Conservation (phyloP, 2,113 vertebrate genomes). For the Oreotrochilus melanogaster region DNA sequence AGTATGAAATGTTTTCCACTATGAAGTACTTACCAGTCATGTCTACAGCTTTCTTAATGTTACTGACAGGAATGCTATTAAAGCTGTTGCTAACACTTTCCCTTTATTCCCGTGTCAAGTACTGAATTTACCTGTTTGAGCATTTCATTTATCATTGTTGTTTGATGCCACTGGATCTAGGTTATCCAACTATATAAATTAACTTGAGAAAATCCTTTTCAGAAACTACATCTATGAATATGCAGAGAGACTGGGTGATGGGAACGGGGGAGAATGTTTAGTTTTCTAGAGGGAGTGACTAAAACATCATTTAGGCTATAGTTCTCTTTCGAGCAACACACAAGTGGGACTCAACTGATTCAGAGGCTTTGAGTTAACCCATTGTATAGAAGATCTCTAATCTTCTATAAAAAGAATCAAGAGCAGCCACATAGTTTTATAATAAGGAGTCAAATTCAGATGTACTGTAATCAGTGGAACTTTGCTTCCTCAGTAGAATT, state of each 20-base stretch:
- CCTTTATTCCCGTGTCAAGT: neutral
- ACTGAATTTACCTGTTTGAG: neutral
- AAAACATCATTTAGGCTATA: neutral
- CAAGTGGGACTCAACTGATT: neutral
- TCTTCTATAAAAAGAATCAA: neutral
- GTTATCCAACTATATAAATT: neutral
- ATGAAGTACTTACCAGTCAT: neutral
- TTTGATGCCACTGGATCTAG: neutral
- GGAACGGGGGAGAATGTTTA: neutral
- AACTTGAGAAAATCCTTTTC: neutral
- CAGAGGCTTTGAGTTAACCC: neutral
- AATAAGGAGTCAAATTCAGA: neutral
- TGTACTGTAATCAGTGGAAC: neutral
- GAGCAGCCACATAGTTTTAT: neutral
- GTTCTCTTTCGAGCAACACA: neutral
- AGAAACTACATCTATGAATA: neutral
- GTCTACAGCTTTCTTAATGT: neutral
- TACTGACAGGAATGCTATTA: neutral
- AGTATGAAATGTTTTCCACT: neutral
- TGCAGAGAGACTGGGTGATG: accelerated
- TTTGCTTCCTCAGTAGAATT: neutral
- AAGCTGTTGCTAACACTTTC: neutral
- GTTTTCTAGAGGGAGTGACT: neutral
- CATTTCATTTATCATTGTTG: neutral
- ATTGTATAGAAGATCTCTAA: too few species aligned